These are phyloP conservation scores for Ectemnius lituratus DNA, from an alignment of 2,888 invertebrate genomes.

Conservation along the genomic window DNA sequence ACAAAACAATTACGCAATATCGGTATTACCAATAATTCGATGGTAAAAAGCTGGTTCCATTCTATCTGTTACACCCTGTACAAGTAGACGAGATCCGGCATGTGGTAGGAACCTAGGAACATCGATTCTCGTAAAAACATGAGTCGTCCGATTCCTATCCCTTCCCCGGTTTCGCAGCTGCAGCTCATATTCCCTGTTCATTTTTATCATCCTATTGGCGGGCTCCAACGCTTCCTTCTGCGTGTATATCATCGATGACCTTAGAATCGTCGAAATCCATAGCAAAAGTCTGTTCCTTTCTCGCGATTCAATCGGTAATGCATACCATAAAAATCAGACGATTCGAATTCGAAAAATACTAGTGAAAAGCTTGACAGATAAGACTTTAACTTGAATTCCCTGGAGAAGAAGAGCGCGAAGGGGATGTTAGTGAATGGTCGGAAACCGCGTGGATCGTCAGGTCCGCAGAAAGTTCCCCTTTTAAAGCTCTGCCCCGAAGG, in stretches of 20 bases:
- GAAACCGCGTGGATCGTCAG: constrained; percentile 29
- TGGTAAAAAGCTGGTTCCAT: no score
- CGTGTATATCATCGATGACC: constrained; percentile 16
- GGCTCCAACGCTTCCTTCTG: no score
- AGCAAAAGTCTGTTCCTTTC: no score
- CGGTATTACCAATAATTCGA: no score
- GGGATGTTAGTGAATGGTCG: constrained; percentile 30
- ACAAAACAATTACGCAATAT: no score
- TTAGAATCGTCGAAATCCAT: constrained; percentile 42
- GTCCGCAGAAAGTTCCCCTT: constrained; percentile 54
- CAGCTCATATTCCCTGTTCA: background rate
- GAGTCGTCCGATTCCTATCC: background rate
- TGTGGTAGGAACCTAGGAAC: constrained; percentile 11
- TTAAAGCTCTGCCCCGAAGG: constrained; percentile 56
- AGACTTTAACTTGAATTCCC: no score
- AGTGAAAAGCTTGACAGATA: no score
- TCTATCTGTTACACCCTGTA: no score
- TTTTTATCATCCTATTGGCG: no score
- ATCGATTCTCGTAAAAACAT: constrained; percentile 29
- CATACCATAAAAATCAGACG: no score
- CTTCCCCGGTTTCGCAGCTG: constrained; percentile 5
- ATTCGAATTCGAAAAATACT: no score
- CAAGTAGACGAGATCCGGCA: constrained; percentile 14
- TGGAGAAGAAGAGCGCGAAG: constrained; percentile 16
- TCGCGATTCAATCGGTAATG: no score